A percentile compares a stretch with the other conserved stretches of the same genome.
Evolutionary conservation across 1,140 invertebrate genomes (phyloP).

Genomic region (Eurytemora carolleeae): DNA sequence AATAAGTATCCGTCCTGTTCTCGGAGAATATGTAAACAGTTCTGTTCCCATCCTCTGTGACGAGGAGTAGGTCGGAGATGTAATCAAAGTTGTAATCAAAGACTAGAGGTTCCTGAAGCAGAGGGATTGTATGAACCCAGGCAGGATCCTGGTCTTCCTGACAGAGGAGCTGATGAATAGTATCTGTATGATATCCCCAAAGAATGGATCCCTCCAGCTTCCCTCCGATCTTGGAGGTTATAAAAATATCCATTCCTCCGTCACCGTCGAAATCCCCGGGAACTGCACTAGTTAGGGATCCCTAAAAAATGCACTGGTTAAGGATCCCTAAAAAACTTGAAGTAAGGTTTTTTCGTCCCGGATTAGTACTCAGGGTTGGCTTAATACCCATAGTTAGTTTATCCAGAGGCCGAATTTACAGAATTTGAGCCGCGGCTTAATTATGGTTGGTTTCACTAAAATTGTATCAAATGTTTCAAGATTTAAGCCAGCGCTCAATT

Average conservation of each 20-base stretch:
- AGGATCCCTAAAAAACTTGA: too few relatives aligned
- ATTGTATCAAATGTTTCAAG: too few relatives aligned
- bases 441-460: too few relatives aligned
- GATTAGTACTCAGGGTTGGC: too few relatives aligned
- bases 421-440: too few relatives aligned
- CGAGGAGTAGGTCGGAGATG: conserved; percentile 75
- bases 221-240: conserved; percentile 33
- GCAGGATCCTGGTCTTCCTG: conserved; percentile 38
- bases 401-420: too few relatives aligned
- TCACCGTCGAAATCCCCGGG: conserved; percentile 89
- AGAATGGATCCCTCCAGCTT: conserved; percentile 20
- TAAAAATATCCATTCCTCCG: conserved; percentile 71
- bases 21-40: background rate
- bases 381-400: too few relatives aligned
- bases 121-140: conserved; percentile 30
- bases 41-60: conserved; percentile 23
- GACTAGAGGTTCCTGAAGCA: conserved; percentile 58
- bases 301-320: background rate
- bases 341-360: too few relatives aligned
- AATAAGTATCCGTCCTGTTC: background rate
- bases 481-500: too few relatives aligned
- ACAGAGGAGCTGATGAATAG: conserved; percentile 50
- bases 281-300: conserved; percentile 35
- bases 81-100: conserved; percentile 79
- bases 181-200: background rate